Conservation (phyloP, 1,140 invertebrate genomes). For the Mycetomoellerius zeteki region DNA sequence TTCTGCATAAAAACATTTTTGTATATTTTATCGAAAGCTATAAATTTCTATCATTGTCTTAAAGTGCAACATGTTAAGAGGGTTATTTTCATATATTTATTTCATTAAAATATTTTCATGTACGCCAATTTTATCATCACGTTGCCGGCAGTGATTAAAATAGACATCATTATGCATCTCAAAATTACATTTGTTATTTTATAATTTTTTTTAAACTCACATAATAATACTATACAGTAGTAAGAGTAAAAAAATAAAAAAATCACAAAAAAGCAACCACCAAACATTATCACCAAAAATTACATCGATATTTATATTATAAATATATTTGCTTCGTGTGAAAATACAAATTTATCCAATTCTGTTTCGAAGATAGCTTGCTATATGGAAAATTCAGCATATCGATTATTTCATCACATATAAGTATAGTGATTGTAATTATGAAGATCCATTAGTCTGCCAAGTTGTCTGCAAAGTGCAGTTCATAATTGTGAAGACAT, state of each 20-base stretch:
- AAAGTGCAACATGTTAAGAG: not conserved
- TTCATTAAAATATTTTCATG: not conserved
- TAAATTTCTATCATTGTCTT: not conserved
- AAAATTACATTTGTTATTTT: not conserved
- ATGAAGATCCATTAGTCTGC: not conserved
- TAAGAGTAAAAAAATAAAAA: not conserved
- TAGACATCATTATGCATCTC: not conserved
- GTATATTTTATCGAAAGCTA: not conserved
- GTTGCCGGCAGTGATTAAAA: not conserved
- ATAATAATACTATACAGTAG: not conserved
- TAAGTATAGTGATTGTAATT: not conserved
- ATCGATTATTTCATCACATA: slow-evolving; percentile 27
- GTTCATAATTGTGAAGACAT: not conserved
- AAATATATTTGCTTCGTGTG: not conserved
- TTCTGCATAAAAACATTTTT: not conserved
- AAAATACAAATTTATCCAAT: not conserved
- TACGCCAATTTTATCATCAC: not conserved
- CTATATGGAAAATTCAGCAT: not conserved
- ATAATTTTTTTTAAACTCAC: not conserved
- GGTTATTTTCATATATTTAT: not conserved
- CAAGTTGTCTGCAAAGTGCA: not conserved
- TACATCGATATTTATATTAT: not conserved
- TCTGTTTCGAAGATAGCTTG: not conserved
- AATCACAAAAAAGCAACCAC: not conserved
- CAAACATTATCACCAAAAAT: no score